Percentiles rank a stretch among this genome's conserved stretches.
These are phyloP conservation scores for Perodicticus potto DNA, from an alignment of 2,797 vertebrate species.

Conservation along the genomic window DNA sequence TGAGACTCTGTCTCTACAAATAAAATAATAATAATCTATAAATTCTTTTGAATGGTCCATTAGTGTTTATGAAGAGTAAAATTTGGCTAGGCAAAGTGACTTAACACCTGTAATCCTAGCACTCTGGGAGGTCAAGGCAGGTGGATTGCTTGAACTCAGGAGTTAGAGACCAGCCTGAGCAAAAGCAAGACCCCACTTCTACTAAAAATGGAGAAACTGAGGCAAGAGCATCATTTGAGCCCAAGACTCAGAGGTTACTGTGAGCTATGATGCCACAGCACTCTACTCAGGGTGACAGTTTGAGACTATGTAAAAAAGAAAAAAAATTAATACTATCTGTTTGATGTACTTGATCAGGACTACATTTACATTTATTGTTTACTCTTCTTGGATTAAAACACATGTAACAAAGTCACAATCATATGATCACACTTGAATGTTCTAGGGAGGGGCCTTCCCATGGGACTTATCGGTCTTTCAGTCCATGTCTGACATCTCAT, in stretches of 20 bases:
- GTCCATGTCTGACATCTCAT: background rate
- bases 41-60: background rate
- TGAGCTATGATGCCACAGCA: no score
- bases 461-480: background rate
- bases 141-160: no score
- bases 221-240: no score
- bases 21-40: background rate
- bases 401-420: background rate
- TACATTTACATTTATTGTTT: background rate
- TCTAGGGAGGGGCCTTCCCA: background rate
- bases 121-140: no score
- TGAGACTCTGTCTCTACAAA: no score
- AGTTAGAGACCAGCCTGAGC: no score
- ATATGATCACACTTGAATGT: background rate
- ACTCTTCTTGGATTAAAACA: background rate
- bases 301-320: no score
- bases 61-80: background rate
- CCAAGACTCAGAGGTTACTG: no score
- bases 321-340: background rate
- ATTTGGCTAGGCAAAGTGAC: background rate
- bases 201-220: no score
- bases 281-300: no score
- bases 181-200: no score
- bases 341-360: background rate
- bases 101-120: no score